Conservation (phyloP, 2,113 vertebrate genomes). For the Podocnemis expansa region DNA sequence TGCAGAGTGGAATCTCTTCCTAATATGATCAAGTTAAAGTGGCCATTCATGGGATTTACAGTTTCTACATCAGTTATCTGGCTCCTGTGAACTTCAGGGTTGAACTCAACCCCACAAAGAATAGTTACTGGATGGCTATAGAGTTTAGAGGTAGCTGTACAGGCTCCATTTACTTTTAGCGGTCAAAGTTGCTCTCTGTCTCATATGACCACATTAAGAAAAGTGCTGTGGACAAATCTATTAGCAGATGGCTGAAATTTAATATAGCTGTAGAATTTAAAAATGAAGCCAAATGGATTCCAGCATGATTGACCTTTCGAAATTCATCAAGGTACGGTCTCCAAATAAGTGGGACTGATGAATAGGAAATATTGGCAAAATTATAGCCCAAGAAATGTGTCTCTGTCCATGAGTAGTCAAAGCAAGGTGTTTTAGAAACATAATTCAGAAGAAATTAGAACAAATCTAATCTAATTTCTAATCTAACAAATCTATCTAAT, state of each 20-base stretch:
- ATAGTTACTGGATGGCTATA: background rate
- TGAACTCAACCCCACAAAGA: background rate
- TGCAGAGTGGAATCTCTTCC: background rate
- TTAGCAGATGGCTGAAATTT: background rate
- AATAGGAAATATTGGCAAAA: background rate
- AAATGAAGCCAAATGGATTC: background rate
- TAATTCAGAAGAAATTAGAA: background rate
- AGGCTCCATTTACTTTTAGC: background rate
- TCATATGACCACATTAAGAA: background rate
- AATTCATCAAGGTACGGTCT: background rate
- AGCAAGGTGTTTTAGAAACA: background rate
- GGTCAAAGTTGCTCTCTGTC: background rate
- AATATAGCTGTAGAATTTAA: background rate
- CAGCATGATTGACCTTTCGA: background rate
- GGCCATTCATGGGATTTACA: background rate
- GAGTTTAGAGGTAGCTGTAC: background rate
- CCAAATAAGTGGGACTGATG: background rate
- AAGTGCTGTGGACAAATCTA: background rate
- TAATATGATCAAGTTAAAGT: background rate
- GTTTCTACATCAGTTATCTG: fast-evolving
- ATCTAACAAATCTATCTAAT: too few species aligned
- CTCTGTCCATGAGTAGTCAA: background rate
- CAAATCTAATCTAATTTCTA: too few species aligned
- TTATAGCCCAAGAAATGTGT: background rate
- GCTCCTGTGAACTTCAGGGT: too few species aligned